Conservation (phyloP, 2,888 invertebrate species). For the Callyntrura sp. region DNA sequence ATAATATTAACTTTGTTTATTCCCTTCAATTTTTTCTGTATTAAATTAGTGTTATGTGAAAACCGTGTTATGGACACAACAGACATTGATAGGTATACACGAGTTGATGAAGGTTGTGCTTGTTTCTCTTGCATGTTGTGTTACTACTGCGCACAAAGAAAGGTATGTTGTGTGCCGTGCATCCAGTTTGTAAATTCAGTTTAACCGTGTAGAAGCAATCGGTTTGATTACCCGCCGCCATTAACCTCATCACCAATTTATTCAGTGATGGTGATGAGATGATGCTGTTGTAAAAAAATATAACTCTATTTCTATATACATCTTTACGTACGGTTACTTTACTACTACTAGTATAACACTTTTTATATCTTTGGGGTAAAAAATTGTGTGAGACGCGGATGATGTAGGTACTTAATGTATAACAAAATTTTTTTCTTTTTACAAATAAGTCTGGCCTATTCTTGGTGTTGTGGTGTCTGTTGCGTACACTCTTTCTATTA, state of each 20-base stretch:
- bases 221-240: slow-evolving; percentile 12
- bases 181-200: no score
- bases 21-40: slow-evolving; percentile 25
- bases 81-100: no score
- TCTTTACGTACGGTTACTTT: slow-evolving; percentile 2
- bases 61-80: not conserved
- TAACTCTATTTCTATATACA: no score
- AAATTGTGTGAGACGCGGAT: slow-evolving; percentile 23
- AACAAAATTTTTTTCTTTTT: no score
- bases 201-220: not conserved
- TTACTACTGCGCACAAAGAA: slow-evolving; percentile 1
- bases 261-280: slow-evolving; percentile 46
- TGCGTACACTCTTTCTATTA: no score
- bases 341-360: no score
- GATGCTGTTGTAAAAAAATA: slow-evolving; percentile 26
- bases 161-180: not conserved
- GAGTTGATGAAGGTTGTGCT: slow-evolving; percentile 27
- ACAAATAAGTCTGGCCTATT: no score
- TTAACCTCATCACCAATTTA: not conserved
- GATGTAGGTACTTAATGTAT: no score
- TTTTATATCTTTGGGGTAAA: no score
- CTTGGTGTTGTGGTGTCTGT: no score
- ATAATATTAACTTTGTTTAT: slow-evolving; percentile 27
- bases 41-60: slow-evolving; percentile 45
- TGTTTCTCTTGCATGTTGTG: slow-evolving; percentile 11